phyloP scores from a whole-genome alignment of 53 echinoderm and acorn worm genomes.

The Holothuria scabra region DNA sequence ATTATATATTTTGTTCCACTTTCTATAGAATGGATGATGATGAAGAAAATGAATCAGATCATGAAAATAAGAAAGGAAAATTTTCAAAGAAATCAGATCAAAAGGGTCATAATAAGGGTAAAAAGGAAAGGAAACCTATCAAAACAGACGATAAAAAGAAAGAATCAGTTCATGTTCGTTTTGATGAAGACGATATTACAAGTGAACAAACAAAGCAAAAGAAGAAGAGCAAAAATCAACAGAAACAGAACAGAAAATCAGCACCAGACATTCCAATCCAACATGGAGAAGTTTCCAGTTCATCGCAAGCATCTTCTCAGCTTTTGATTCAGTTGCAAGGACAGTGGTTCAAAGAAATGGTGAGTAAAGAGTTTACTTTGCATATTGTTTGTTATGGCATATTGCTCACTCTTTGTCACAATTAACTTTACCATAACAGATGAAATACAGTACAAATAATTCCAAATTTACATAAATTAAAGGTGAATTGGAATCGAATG shows the following conservation, averaged over 20 bases:
- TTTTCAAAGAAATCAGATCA: neutral
- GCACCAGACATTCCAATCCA: neutral
- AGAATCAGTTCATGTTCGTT: no score
- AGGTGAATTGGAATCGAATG: no score
- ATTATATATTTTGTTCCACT: neutral
- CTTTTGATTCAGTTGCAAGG: constrained; percentile 2
- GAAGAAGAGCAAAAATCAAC: constrained; percentile 16
- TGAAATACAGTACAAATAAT: no score
- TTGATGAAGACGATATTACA: no score
- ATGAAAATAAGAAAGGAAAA: neutral
- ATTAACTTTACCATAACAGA: no score
- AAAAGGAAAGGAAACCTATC: neutral
- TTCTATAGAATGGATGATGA: constrained; percentile 14
- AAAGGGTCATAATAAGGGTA: constrained; percentile 28
- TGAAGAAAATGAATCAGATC: neutral
- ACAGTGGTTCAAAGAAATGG: constrained; percentile 21
- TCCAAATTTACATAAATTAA: no score
- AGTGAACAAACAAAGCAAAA: neutral
- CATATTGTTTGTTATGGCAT: no score
- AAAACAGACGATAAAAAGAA: neutral
- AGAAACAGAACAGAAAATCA: no score
- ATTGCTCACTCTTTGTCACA: no score
- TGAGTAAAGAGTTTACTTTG: neutral
- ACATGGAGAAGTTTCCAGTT: constrained; percentile 15
- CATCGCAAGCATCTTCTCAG: neutral